Conservation (phyloP, 2,113 vertebrate species). For the Lathamus discolor region DNA sequence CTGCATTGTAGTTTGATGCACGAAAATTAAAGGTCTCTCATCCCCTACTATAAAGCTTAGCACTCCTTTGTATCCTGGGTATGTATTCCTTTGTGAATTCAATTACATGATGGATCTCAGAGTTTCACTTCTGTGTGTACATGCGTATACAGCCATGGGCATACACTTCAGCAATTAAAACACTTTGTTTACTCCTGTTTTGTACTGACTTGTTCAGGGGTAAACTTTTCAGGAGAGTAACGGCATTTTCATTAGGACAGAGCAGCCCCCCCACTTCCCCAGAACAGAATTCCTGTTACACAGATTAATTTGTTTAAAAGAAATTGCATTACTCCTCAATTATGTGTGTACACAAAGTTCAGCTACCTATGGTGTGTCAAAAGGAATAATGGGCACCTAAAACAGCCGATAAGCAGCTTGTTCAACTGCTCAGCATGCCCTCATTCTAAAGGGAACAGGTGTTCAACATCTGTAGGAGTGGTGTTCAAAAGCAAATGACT, state of each 20-base stretch:
- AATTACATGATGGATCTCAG: not conserved
- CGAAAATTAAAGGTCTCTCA: not conserved
- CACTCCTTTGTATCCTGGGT: not conserved
- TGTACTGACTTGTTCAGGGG: not conserved
- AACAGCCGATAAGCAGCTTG: not conserved
- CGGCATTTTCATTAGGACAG: not conserved
- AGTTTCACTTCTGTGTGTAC: accelerated
- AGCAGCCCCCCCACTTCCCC: not conserved
- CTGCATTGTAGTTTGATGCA: not conserved
- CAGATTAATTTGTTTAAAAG: not conserved
- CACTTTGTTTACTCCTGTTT: not conserved
- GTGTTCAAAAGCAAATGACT: not conserved
- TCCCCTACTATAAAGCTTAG: not conserved
- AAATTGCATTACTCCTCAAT: not conserved
- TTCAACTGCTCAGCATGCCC: not conserved
- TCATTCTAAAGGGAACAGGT: not conserved
- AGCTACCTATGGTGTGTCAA: not conserved
- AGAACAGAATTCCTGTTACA: not conserved
- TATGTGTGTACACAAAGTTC: not conserved
- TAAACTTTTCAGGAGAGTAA: not conserved
- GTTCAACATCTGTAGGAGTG: not conserved
- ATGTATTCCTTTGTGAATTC: not conserved
- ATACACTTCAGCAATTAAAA: not conserved
- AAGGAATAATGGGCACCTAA: not conserved
- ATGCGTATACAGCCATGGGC: accelerated